Conservation (phyloP, 2,888 invertebrate species). For the Idaea dimidiata region DNA sequence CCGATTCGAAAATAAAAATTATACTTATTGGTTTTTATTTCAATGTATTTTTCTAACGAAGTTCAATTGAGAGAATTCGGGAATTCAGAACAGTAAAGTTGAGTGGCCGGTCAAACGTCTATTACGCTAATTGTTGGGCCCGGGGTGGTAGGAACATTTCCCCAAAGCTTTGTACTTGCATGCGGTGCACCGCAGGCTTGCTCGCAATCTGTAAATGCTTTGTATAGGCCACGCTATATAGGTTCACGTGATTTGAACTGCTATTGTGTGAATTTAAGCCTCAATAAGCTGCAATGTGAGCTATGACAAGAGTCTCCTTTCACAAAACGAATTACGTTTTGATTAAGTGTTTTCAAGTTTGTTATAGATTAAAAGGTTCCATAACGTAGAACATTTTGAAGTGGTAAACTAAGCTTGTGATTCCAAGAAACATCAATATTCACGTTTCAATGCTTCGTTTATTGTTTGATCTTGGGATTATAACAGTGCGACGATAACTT, state of each 20-base stretch:
- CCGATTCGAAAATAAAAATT: constrained; percentile 13
- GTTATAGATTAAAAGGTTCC: background rate
- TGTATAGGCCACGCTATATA: constrained; percentile 50
- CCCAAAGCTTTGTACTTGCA: constrained; percentile 48
- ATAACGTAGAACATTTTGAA: background rate
- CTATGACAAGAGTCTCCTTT: constrained; percentile 15
- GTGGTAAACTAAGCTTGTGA: background rate
- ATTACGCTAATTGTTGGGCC: constrained; percentile 57
- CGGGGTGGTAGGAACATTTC: constrained; percentile 41
- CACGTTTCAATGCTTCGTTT: constrained; percentile 33
- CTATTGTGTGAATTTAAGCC: constrained; percentile 36
- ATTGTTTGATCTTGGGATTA: constrained; percentile 34
- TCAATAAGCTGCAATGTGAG: constrained; percentile 31
- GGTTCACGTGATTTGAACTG: constrained; percentile 39
- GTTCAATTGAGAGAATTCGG: constrained; percentile 23
- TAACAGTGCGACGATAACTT: constrained; percentile 25
- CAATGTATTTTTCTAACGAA: constrained; percentile 6
- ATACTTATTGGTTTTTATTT: constrained; percentile 8
- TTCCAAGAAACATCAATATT: constrained; percentile 32
- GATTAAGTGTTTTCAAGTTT: background rate
- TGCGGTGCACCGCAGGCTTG: constrained; percentile 49
- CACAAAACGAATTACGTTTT: constrained; percentile 10
- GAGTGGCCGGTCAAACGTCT: constrained; percentile 46
- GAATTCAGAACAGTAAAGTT: constrained; percentile 34
- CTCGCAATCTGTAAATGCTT: constrained; percentile 59